Evolutionary conservation across 2,113 vertebrate genomes (phyloP).

Genomic region (Ailuropoda melanoleuca): DNA sequence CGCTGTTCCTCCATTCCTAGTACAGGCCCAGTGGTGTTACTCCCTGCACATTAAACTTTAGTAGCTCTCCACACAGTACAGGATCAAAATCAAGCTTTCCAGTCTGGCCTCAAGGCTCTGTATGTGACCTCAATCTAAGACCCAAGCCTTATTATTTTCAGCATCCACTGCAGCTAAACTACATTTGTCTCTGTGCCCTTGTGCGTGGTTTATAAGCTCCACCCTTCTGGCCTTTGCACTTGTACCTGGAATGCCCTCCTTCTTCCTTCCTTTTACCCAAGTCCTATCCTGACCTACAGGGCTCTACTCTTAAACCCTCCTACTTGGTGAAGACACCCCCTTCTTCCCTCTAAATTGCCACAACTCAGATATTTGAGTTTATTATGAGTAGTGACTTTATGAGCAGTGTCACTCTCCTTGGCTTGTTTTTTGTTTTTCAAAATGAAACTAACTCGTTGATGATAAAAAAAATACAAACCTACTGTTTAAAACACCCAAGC

Average conservation of each 20-base stretch:
- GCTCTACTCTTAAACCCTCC: background rate
- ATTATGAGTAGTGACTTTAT: background rate
- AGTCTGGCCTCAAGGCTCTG: background rate
- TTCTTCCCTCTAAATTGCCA: background rate
- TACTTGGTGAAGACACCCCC: background rate
- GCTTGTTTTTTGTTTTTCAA: background rate
- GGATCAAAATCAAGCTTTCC: background rate
- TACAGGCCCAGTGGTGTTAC: fast-evolving
- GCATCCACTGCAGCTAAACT: background rate
- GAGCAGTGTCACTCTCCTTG: background rate
- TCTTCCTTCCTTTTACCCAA: background rate
- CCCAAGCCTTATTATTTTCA: background rate
- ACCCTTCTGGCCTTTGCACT: background rate
- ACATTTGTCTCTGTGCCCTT: background rate
- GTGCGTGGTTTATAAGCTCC: background rate
- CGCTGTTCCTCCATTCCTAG: background rate
- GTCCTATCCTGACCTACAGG: background rate
- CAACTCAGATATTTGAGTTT: background rate
- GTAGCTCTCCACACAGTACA: background rate
- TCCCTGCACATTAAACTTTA: background rate
- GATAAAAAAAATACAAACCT: background rate
- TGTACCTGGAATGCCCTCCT: background rate
- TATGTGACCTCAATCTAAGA: background rate
- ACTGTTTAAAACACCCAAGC: background rate
- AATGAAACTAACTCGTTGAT: background rate